Conservation (phyloP, 2,888 invertebrate genomes). For the Campoplex capitator region DNA sequence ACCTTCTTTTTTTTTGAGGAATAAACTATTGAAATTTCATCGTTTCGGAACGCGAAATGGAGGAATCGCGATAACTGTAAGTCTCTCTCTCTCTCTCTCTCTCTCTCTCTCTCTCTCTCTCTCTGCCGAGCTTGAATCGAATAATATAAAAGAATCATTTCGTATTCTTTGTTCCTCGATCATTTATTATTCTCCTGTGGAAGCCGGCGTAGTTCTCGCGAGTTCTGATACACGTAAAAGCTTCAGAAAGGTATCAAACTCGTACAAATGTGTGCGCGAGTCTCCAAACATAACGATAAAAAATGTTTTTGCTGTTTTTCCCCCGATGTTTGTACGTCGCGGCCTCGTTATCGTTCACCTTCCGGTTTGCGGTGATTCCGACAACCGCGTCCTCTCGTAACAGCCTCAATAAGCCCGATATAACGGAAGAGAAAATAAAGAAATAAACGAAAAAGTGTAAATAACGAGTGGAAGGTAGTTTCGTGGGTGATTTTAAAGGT, state of each 20-base stretch:
- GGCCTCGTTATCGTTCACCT: conserved; percentile 55
- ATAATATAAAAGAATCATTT: neutral
- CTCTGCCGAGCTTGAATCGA: too few relatives aligned
- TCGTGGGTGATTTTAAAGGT: neutral
- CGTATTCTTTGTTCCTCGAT: neutral
- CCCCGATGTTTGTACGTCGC: neutral
- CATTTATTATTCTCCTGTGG: neutral
- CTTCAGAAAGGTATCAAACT: neutral
- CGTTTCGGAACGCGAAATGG: neutral
- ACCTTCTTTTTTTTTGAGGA: too few relatives aligned
- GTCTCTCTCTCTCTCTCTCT: neutral
- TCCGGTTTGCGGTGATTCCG: conserved; percentile 54
- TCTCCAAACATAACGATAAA: neutral
- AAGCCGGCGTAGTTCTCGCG: neutral
- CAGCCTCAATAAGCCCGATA: neutral
- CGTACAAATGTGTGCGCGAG: neutral
- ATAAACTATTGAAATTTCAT: neutral
- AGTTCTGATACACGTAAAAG: neutral
- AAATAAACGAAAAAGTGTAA: conserved; percentile 37
- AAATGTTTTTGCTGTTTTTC: neutral
- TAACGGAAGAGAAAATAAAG: conserved; percentile 1
- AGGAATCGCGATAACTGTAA: neutral
- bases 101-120: too few relatives aligned
- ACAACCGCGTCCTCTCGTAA: conserved; percentile 26
- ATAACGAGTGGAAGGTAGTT: neutral